These are phyloP conservation scores for Pteropus alecto DNA, from an alignment of 2,113 vertebrate genomes.

Conservation along the genomic window DNA sequence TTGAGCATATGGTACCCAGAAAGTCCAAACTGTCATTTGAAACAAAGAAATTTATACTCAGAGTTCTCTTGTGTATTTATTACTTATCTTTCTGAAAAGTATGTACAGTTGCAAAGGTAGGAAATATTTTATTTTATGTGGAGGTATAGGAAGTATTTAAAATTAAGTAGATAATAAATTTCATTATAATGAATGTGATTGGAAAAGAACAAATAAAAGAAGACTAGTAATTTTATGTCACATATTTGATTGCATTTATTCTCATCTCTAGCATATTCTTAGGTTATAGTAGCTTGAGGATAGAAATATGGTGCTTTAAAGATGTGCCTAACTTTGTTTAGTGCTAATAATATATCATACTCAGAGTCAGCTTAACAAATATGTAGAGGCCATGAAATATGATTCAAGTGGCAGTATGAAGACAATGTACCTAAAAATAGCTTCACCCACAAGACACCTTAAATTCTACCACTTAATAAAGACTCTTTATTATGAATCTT, in stretches of 20 bases:
- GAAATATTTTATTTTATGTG: background rate
- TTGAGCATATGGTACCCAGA: background rate
- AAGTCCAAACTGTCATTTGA: conserved; percentile 10
- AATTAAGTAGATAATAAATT: background rate
- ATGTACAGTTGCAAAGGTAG: background rate
- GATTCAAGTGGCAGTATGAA: background rate
- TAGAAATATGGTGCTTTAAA: background rate
- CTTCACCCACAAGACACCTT: background rate
- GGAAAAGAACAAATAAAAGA: background rate
- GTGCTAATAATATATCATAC: background rate
- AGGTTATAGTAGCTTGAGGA: background rate
- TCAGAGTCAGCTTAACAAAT: background rate
- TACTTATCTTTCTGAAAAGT: background rate
- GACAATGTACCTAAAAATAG: background rate
- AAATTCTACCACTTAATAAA: background rate
- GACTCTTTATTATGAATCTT: background rate
- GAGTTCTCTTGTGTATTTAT: background rate
- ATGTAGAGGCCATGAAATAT: background rate
- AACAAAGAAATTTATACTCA: conserved; percentile 32
- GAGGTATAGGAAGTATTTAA: background rate
- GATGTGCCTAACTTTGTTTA: background rate
- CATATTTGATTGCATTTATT: background rate
- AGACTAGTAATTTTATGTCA: conserved; percentile 5
- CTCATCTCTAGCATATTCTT: background rate
- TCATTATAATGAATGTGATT: background rate